These are phyloP conservation scores for Dicerorhinus sumatrensis DNA, from an alignment of 2,113 vertebrate species.

Conservation along the genomic window DNA sequence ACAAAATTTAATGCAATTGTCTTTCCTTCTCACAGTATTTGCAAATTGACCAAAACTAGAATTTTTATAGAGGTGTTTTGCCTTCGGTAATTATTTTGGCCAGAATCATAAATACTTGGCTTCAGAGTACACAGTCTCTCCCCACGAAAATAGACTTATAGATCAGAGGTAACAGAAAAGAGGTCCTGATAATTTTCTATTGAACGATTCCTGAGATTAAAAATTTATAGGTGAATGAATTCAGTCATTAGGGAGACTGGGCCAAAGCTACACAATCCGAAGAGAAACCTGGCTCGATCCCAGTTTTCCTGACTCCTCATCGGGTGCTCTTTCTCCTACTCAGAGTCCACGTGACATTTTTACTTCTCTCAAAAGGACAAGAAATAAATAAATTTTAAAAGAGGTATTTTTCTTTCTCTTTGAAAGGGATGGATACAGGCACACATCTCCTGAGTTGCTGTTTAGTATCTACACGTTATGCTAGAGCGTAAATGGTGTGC, in stretches of 20 bases:
- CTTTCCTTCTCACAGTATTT: not conserved
- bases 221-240: not conserved
- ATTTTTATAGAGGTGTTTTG: not conserved
- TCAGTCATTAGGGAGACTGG: not conserved
- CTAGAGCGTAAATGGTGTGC: not conserved
- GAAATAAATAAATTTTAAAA: not conserved
- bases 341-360: not conserved
- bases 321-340: not conserved
- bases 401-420: not conserved
- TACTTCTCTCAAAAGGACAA: not conserved
- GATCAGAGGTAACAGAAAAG: not conserved
- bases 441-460: not conserved
- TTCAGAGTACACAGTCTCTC: not conserved
- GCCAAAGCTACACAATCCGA: not conserved
- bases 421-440: not conserved
- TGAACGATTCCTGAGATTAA: not conserved
- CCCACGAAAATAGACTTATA: not conserved
- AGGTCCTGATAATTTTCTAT: not conserved
- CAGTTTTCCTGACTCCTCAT: not conserved
- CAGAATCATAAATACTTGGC: not conserved
- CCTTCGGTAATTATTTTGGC: constrained; percentile 27
- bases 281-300: not conserved
- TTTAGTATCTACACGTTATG: not conserved
- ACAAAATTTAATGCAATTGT: not conserved
- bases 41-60: constrained; percentile 10